phyloP scores from a whole-genome alignment of 2,113 vertebrate species.

The Anser brachyrhynchus region DNA sequence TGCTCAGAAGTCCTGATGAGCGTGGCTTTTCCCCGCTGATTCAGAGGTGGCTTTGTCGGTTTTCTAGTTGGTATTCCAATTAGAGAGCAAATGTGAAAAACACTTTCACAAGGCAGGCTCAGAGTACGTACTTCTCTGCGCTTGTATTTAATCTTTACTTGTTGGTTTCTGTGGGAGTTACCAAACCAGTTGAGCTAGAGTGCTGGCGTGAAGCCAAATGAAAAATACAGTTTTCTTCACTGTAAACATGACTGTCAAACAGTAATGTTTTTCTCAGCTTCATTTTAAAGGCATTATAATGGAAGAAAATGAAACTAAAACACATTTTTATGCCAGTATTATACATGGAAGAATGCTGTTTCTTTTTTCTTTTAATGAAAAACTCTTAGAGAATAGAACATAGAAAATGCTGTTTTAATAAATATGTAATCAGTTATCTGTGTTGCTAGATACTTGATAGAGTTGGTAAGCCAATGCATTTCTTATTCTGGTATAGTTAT shows the following conservation, averaged over 20 bases:
- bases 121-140: not conserved
- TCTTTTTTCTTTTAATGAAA: constrained; percentile 32
- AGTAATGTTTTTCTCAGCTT: constrained; percentile 69
- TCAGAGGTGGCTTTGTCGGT: fast-evolving
- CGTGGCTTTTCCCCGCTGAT: not conserved
- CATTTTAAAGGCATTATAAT: constrained; percentile 56
- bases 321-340: constrained; percentile 52
- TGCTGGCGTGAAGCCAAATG: constrained; percentile 30
- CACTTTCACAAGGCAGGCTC: not conserved
- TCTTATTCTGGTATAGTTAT: constrained; percentile 28
- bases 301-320: constrained; percentile 65
- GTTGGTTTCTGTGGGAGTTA: constrained; percentile 66
- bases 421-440: constrained; percentile 22
- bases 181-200: constrained; percentile 68
- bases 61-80: not conserved
- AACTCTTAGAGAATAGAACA: not conserved
- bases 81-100: constrained; percentile 12
- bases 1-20: fast-evolving
- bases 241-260: constrained; percentile 67
- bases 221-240: constrained; percentile 70
- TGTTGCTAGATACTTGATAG: not conserved
- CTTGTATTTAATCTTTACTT: constrained; percentile 50
- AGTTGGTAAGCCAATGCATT: constrained; percentile 13
- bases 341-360: not conserved
- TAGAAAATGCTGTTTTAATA: not conserved